Base-by-base conservation (phyloP, 1,140 invertebrate species). In the Solen grandis region DNA sequence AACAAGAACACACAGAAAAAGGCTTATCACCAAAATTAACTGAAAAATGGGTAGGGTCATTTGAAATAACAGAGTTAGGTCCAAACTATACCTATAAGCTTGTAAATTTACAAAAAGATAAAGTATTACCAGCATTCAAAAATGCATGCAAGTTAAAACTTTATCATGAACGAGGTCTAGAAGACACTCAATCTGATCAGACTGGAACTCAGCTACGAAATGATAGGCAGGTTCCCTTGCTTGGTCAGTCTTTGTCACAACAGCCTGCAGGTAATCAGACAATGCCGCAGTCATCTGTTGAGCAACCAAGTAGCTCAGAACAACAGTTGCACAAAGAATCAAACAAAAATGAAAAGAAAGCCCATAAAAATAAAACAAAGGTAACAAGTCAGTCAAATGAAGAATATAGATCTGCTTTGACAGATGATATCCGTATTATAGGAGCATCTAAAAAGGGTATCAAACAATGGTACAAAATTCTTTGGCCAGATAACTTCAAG, bases 11-110 rank as follows among this genome's bases (percentile, higher is more conserved):
- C 13, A 29, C 25, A 3, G 1, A 14, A 25, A 46, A 27, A 8
- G 65, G 65, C 25, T 27, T 27, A 25, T 46, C 65, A 5, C 25
- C 65, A 46, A 68, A 68, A 50, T 22, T 68, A n/a, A 68, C 65
- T 68, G 29, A 50, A 2, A 68, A 68, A 68, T 29, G 46, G n/a
- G 22, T 27, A 29, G 65, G 65, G 8, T 46, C 65, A 27, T 68
- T 27, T 52, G 65, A 13, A 27, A 68, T 68, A 50, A 50, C 1
- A 3, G 62, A 41, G 14, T 2, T 36, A 36, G 62, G 62, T 19
- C 33, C 62, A 2, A 35, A 35, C 10, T 41, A 8, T 36, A 65
- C 62, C 41, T 65, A 65, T 65, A 10, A 65, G 41, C 10, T 65
- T 2, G 41, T 22, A 29, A 10, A 65, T 36, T 5, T 41, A 36